Conservation (phyloP, 2,113 vertebrate genomes). For the Verasper variegatus region DNA sequence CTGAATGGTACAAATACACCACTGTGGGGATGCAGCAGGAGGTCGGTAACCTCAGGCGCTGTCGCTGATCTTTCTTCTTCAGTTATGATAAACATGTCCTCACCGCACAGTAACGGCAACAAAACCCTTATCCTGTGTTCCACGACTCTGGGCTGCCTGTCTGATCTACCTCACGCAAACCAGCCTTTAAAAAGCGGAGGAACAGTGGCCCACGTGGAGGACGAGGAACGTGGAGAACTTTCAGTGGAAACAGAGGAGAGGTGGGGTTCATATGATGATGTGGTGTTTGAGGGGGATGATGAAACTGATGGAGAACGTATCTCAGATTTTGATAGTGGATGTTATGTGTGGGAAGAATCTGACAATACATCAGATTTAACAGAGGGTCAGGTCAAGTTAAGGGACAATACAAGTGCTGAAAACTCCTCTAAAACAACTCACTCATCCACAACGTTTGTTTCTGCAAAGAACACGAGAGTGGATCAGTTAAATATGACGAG, state of each 20-base stretch:
- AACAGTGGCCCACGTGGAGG: conserved; percentile 67
- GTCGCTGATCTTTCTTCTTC: conserved; percentile 18
- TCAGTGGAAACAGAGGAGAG: conserved; percentile 79
- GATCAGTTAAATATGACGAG: background rate
- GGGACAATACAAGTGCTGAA: background rate
- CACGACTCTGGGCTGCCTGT: conserved; percentile 83
- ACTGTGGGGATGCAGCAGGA: conserved; percentile 5
- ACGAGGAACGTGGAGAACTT: conserved; percentile 59
- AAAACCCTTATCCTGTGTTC: conserved; percentile 82
- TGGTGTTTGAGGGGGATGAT: conserved; percentile 59
- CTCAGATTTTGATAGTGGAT: conserved; percentile 26
- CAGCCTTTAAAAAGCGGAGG: conserved; percentile 71
- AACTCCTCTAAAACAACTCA: background rate
- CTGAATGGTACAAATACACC: conserved; percentile 53
- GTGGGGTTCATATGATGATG: conserved; percentile 75
- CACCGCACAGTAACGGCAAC: background rate
- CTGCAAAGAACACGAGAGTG: background rate
- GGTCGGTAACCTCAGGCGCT: background rate
- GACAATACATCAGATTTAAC: background rate
- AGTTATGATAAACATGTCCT: conserved; percentile 18
- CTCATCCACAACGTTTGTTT: background rate
- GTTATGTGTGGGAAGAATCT: conserved; percentile 15
- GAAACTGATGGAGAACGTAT: conserved; percentile 9
- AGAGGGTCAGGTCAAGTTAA: background rate
- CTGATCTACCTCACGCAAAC: conserved; percentile 61